Conservation (phyloP, 2,113 vertebrate species). For the Leptobrachium ailaonicum region DNA sequence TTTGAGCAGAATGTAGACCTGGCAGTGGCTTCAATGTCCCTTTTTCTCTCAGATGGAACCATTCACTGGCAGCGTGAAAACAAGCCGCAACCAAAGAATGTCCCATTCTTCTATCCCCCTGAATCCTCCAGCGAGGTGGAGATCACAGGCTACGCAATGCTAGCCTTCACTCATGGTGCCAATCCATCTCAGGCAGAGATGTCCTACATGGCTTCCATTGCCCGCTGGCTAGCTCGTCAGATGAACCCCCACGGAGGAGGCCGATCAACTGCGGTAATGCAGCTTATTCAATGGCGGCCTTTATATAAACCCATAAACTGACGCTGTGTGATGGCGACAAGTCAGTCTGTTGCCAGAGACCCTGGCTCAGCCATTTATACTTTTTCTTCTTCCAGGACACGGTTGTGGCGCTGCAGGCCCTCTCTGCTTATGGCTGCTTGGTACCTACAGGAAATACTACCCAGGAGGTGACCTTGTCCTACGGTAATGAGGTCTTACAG, state of each 20-base stretch:
- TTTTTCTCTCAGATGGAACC: conserved; percentile 23
- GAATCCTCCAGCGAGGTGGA: conserved; percentile 18
- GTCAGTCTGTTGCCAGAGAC: too few relatives aligned
- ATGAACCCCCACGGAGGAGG: conserved; percentile 55
- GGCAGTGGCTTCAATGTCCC: too few relatives aligned
- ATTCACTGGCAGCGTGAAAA: conserved; percentile 52
- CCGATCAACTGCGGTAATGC: conserved; percentile 52
- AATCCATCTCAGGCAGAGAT: background rate
- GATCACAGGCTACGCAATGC: conserved; percentile 47
- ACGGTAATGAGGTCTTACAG: conserved; percentile 1
- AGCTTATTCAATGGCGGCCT: too few relatives aligned
- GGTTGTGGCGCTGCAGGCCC: conserved; percentile 65
- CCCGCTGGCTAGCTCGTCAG: conserved; percentile 54
- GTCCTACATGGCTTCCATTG: background rate
- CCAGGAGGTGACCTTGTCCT: conserved; percentile 53
- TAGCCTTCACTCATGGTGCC: conserved; percentile 49
- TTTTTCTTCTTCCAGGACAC: conserved; percentile 60
- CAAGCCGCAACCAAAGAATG: background rate
- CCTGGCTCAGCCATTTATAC: background rate
- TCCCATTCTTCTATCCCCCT: fast-evolving
- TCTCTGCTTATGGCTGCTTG: conserved; percentile 55
- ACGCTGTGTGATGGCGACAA: background rate
- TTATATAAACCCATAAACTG: background rate
- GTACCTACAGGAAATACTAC: conserved; percentile 14
- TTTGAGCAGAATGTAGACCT: too few relatives aligned